Conservation (phyloP, 1,140 invertebrate genomes). For the Platorchestia sp. region DNA sequence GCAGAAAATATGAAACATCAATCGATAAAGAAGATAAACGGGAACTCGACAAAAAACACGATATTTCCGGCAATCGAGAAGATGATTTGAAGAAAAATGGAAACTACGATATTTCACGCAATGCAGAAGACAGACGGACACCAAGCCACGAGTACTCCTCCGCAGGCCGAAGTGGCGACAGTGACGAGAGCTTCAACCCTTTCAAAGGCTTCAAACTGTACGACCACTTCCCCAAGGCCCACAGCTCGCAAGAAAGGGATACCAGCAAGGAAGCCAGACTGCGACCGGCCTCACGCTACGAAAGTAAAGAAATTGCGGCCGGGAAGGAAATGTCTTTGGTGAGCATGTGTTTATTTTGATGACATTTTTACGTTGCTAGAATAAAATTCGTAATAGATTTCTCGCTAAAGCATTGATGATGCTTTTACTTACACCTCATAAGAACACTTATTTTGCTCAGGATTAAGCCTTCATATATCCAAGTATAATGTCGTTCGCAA, state of each 20-base stretch:
- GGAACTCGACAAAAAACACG: neutral
- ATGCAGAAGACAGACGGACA: neutral
- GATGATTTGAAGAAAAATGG: neutral
- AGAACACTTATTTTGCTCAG: too few species aligned
- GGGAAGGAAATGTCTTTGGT: neutral
- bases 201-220: slow-evolving; percentile 31
- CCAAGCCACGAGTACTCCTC: neutral
- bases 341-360: neutral
- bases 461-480: too few species aligned
- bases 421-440: neutral
- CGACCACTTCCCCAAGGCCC: neutral
- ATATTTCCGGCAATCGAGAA: neutral
- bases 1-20: neutral
- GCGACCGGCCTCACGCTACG: slow-evolving; percentile 4
- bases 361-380: neutral
- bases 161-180: neutral
- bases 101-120: neutral
- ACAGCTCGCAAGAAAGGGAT: neutral
- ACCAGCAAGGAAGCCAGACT: slow-evolving; percentile 17
- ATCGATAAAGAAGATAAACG: neutral
- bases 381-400: neutral
- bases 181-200: neutral
- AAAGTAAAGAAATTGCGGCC: neutral
- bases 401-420: neutral
- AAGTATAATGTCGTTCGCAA: too few species aligned